phyloP scores from a whole-genome alignment of 2,888 invertebrate species.

The Antheraea assamensis region DNA sequence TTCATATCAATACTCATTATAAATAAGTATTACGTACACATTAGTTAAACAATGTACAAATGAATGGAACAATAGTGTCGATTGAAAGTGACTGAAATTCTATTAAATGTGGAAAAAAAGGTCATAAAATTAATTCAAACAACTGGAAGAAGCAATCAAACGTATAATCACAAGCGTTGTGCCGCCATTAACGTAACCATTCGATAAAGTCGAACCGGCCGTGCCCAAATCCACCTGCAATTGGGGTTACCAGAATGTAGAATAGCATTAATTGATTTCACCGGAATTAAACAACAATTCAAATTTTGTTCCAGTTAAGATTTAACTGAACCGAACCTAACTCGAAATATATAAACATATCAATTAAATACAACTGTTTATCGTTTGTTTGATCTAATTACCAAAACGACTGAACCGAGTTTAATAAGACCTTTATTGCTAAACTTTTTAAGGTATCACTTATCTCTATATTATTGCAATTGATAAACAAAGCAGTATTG shows the following conservation, averaged over 20 bases:
- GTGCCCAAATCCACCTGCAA: conserved; percentile 17
- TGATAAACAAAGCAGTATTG: too few species aligned
- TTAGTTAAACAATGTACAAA: too few species aligned
- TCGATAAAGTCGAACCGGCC: conserved; percentile 24
- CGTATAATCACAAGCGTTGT: conserved; percentile 21
- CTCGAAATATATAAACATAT: neutral
- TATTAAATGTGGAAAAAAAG: neutral
- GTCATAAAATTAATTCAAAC: conserved; percentile 15
- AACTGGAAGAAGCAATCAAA: conserved; percentile 19
- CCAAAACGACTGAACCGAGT: too few species aligned
- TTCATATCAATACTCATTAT: too few species aligned
- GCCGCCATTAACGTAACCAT: conserved; percentile 22
- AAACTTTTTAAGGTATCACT: too few species aligned
- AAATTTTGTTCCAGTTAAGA: neutral
- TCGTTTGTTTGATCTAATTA: too few species aligned
- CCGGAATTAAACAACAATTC: neutral
- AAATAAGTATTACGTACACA: too few species aligned
- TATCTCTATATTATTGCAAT: too few species aligned
- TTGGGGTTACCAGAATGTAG: conserved; percentile 15
- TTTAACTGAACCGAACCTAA: neutral
- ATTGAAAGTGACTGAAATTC: neutral
- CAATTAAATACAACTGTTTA: neutral
- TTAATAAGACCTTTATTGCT: too few species aligned
- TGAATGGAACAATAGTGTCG: too few species aligned
- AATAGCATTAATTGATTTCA: conserved; percentile 17